These are phyloP conservation scores for Phaethon lepturus DNA, from an alignment of 2,113 vertebrate genomes.

Conservation along the genomic window DNA sequence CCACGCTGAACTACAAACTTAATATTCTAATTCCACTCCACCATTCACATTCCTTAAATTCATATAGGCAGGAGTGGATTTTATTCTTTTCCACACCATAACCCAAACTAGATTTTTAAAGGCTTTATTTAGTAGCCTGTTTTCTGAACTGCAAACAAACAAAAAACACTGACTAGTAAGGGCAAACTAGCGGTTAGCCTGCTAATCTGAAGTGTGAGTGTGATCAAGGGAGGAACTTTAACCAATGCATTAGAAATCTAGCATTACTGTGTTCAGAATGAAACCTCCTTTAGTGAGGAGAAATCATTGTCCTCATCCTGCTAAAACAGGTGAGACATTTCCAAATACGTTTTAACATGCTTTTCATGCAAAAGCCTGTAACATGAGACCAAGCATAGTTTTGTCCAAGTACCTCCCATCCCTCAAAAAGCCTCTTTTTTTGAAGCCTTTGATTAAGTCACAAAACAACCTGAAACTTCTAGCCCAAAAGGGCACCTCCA, in stretches of 20 bases:
- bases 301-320: not conserved
- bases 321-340: not conserved
- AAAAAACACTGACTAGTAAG: not conserved
- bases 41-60: not conserved
- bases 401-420: too few species aligned
- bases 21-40: not conserved
- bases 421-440: not conserved
- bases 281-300: not conserved
- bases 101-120: not conserved
- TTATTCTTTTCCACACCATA: not conserved
- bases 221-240: not conserved
- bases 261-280: not conserved
- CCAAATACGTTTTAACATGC: not conserved
- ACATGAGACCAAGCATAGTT: not conserved
- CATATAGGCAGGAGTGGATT: not conserved
- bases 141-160: not conserved
- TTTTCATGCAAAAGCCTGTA: not conserved
- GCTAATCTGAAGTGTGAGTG: not conserved
- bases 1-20: not conserved
- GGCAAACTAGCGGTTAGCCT: not conserved
- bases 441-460: not conserved
- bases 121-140: not conserved
- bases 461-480: not conserved
- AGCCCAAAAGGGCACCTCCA: not conserved
- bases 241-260: not conserved